phyloP scores from a whole-genome alignment of 2,888 invertebrate species.

The Dexiosoma caninum region DNA sequence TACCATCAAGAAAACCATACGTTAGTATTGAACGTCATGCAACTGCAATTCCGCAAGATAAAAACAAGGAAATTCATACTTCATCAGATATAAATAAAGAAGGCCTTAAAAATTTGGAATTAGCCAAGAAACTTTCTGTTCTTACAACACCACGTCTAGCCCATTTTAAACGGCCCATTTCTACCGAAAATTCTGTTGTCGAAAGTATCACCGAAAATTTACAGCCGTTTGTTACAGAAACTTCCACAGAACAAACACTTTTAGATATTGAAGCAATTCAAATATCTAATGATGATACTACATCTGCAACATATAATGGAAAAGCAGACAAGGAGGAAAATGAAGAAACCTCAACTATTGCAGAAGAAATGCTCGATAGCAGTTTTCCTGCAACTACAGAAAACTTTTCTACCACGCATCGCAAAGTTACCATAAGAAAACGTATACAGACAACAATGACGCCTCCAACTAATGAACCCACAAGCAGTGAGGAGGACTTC shows the following conservation, averaged over 20 bases:
- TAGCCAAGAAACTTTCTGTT: neutral
- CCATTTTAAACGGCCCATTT: neutral
- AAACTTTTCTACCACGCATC: neutral
- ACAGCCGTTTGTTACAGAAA: neutral
- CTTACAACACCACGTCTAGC: neutral
- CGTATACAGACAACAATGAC: neutral
- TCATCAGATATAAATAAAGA: neutral
- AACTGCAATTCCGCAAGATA: neutral
- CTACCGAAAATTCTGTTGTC: neutral
- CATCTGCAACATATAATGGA: neutral
- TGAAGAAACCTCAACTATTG: too few species aligned
- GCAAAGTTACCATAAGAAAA: neutral
- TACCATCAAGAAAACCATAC: slow-evolving; percentile 21
- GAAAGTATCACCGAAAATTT: neutral
- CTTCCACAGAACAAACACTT: neutral
- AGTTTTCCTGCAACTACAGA: neutral
- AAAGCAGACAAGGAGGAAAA: neutral
- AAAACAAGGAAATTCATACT: neutral
- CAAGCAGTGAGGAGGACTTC: neutral
- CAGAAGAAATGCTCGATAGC: neutral
- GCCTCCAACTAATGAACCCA: neutral
- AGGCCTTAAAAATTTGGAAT: neutral
- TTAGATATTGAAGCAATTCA: neutral
- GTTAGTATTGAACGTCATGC: slow-evolving; percentile 10
- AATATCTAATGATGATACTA: neutral